These are phyloP conservation scores for Bombus difficillimus DNA, from an alignment of 1,140 invertebrate genomes.

Conservation along the genomic window DNA sequence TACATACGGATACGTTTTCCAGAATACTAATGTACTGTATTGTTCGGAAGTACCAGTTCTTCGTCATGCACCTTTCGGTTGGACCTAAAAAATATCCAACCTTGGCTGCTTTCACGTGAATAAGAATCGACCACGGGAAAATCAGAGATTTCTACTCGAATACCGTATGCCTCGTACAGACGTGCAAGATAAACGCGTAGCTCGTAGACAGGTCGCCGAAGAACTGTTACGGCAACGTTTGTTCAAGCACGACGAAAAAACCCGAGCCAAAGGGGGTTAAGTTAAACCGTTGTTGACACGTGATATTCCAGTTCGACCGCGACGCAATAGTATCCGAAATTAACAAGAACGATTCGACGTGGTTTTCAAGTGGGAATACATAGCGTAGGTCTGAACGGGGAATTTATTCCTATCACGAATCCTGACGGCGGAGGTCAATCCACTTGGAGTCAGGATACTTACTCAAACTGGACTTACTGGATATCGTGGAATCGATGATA, in stretches of 20 bases:
- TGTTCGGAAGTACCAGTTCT: not conserved
- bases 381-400: not conserved
- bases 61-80: not conserved
- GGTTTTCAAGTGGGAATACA: not conserved
- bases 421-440: slow-evolving; percentile 49
- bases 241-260: not conserved
- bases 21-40: not conserved
- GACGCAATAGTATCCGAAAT: not conserved
- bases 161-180: not conserved
- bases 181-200: not conserved
- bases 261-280: not conserved
- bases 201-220: not conserved
- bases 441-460: slow-evolving; percentile 47
- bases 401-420: slow-evolving; percentile 66
- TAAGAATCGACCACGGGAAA: not conserved
- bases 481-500: slow-evolving; percentile 29
- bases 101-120: not conserved
- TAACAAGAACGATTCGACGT: slow-evolving; percentile 17
- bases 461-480: slow-evolving; percentile 54
- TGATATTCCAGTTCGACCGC: not conserved
- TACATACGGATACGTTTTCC: not conserved
- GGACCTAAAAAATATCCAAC: not conserved
- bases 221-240: not conserved
- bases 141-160: not conserved
- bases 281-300: slow-evolving; percentile 13